A percentile compares a stretch with the other conserved stretches of the same genome.
These are phyloP conservation scores for Drosophila auraria DNA, from an alignment of 1,140 invertebrate genomes.

Conservation along the genomic window DNA sequence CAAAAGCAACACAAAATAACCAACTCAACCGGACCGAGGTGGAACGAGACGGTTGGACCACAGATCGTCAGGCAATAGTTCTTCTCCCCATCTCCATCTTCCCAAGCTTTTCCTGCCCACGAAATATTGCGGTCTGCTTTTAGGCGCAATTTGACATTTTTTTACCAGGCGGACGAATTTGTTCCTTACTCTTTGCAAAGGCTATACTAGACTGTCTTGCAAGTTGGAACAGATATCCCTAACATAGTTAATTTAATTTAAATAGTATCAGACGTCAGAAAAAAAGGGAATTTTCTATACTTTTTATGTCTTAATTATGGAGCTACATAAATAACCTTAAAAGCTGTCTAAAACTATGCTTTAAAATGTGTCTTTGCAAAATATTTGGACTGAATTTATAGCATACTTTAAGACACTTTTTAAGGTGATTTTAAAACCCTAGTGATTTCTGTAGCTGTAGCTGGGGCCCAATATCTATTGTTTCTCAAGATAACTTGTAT, in stretches of 20 bases:
- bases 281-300: not conserved
- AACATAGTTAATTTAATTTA: not conserved
- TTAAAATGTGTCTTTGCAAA: too few relatives aligned
- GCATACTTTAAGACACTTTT: too few relatives aligned
- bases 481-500: too few relatives aligned
- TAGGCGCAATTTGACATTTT: slow-evolving; percentile 80
- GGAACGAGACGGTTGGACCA: not conserved
- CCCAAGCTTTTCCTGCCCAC: slow-evolving; percentile 24
- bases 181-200: slow-evolving; percentile 4
- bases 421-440: too few relatives aligned
- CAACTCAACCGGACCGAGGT: slow-evolving; percentile 11
- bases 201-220: not conserved
- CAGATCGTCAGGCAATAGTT: slow-evolving; percentile 56
- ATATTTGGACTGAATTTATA: too few relatives aligned
- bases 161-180: slow-evolving; percentile 36
- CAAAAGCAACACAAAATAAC: slow-evolving; percentile 56
- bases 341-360: too few relatives aligned
- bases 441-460: too few relatives aligned
- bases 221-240: too few relatives aligned
- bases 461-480: too few relatives aligned
- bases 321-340: too few relatives aligned
- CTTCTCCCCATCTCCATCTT: slow-evolving; percentile 5
- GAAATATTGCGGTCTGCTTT: slow-evolving; percentile 79
- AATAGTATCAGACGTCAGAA: not conserved
- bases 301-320: too few relatives aligned